Evolutionary conservation across 2,888 invertebrate species (phyloP).

Genomic region (Pseudeuparius sepicola): DNA sequence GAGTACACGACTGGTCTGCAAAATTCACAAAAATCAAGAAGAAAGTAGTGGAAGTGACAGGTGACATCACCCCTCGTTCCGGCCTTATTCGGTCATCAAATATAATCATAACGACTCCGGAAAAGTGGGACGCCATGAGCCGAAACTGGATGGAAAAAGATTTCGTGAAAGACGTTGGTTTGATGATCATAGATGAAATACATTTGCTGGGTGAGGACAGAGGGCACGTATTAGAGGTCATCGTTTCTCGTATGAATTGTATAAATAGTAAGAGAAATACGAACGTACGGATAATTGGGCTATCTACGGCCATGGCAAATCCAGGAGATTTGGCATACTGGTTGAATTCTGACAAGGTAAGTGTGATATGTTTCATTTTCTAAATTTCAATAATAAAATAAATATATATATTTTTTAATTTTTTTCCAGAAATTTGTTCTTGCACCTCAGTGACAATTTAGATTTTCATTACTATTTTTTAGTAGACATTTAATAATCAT

Average conservation of each 20-base stretch:
- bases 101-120: conserved; percentile 97
- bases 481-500: no score
- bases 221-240: conserved; percentile 89
- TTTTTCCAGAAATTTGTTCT: no score
- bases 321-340: conserved; percentile 94
- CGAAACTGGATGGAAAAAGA: conserved; percentile 95
- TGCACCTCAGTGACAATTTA: no score
- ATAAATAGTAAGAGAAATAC: conserved; percentile 82
- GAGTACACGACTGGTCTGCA: conserved; percentile 90
- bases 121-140: conserved; percentile 99
- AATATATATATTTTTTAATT: conserved; percentile 4
- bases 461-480: no score
- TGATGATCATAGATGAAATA: conserved; percentile 97
- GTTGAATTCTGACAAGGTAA: conserved; percentile 68
- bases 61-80: conserved; percentile 82
- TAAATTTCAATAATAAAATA: background rate
- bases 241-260: conserved; percentile 94
- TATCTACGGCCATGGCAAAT: conserved; percentile 97
- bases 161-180: conserved; percentile 83
- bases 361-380: conserved; percentile 1
- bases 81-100: conserved; percentile 73
- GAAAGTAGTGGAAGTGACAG: conserved; percentile 91
- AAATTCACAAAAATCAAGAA: conserved; percentile 64
- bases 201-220: conserved; percentile 89
- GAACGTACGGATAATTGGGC: conserved; percentile 79